These are phyloP conservation scores for Drosophila nigrodunni DNA, from an alignment of 1,140 invertebrate species.

Conservation along the genomic window DNA sequence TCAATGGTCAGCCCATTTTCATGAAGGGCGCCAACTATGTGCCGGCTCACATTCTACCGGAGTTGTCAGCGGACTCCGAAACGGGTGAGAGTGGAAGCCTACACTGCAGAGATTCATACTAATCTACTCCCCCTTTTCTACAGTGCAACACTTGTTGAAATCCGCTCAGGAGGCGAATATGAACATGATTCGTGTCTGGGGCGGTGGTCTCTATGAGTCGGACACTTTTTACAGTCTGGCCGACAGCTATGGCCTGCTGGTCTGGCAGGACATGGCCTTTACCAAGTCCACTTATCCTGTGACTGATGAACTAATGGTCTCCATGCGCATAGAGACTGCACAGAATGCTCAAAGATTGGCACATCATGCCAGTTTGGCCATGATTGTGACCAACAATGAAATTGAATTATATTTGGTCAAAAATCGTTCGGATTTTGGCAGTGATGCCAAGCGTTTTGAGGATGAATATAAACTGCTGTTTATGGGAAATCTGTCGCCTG, in stretches of 20 bases:
- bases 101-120: background rate
- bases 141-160: slow-evolving; percentile 64
- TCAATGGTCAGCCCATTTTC: slow-evolving; percentile 95
- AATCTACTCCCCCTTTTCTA: background rate
- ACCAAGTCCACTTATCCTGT: slow-evolving; percentile 97
- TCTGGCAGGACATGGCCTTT: slow-evolving; percentile 99
- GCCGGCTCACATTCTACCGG: slow-evolving; percentile 94
- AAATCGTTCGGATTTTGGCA: slow-evolving; percentile 91
- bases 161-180: slow-evolving; percentile 91
- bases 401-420: slow-evolving; percentile 95
- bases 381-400: slow-evolving; percentile 98
- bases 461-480: slow-evolving; percentile 95
- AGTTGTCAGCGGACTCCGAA: slow-evolving; percentile 82
- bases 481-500: slow-evolving; percentile 89
- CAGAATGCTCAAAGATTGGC: slow-evolving; percentile 94
- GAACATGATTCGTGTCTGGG: slow-evolving; percentile 98
- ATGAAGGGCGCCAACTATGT: slow-evolving; percentile 98
- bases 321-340: slow-evolving; percentile 91
- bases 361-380: slow-evolving; percentile 93
- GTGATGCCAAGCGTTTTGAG: slow-evolving; percentile 87
- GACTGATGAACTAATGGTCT: slow-evolving; percentile 61
- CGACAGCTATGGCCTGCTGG: slow-evolving; percentile 92
- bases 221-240: slow-evolving; percentile 96
- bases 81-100: slow-evolving; percentile 22
- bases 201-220: slow-evolving; percentile 97